These are phyloP conservation scores for Diarsia dahlii DNA, from an alignment of 2,888 invertebrate species.

Conservation along the genomic window DNA sequence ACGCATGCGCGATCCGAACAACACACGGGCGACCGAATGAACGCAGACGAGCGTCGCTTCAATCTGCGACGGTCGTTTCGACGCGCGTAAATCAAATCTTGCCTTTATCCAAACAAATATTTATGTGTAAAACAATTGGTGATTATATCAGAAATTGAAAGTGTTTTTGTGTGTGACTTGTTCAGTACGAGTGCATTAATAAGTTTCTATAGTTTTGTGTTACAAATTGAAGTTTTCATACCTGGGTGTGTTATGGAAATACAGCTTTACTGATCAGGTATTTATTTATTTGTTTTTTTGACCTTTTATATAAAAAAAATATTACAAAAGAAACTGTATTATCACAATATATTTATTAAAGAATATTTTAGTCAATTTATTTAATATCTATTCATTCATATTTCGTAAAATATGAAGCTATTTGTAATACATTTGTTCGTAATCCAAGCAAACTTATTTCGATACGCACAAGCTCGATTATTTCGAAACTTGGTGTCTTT, in stretches of 20 bases:
- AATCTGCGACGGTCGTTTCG: constrained; percentile 43
- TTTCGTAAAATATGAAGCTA: not conserved
- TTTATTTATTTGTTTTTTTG: constrained; percentile 34
- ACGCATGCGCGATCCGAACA: constrained; percentile 62
- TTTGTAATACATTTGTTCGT: not conserved
- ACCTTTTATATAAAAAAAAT: not conserved
- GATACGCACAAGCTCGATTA: not conserved
- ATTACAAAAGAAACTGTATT: not conserved
- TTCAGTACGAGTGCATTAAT: constrained; percentile 50
- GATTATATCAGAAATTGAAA: constrained; percentile 32
- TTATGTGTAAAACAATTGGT: constrained; percentile 51
- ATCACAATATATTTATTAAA: not conserved
- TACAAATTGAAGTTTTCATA: constrained; percentile 43
- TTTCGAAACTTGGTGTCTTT: not conserved
- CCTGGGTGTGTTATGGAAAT: constrained; percentile 58
- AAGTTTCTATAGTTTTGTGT: constrained; percentile 53
- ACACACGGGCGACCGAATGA: constrained; percentile 45
- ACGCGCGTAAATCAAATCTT: constrained; percentile 30
- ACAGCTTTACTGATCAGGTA: constrained; percentile 59
- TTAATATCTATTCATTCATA: constrained; percentile 23
- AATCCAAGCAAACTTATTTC: constrained; percentile 20
- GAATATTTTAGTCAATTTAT: not conserved
- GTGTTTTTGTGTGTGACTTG: constrained; percentile 48
- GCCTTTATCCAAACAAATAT: constrained; percentile 55
- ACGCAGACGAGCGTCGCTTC: constrained; percentile 61